Conservation (phyloP, 2,888 invertebrate genomes). For the Chrysopilus asiliformis region DNA sequence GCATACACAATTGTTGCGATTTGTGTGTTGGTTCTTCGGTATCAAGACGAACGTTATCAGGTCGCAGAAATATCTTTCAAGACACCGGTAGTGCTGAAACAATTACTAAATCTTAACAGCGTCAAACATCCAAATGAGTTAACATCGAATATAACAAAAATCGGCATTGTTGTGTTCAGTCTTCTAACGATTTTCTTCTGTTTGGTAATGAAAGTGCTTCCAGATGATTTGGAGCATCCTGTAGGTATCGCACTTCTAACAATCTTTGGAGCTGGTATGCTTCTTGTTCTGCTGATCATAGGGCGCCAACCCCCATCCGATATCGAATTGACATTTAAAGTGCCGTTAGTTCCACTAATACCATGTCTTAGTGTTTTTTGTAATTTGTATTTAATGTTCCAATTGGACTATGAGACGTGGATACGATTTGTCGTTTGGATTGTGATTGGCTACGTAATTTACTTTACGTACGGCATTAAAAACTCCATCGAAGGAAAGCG, state of each 20-base stretch:
- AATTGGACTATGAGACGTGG: conserved; percentile 77
- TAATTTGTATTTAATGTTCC: conserved; percentile 84
- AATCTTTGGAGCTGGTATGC: conserved; percentile 39
- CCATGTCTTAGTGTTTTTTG: conserved; percentile 75
- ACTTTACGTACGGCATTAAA: conserved; percentile 71
- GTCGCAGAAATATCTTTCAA: conserved; percentile 25
- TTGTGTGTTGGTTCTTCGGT: conserved; percentile 78
- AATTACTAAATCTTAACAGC: conserved; percentile 57
- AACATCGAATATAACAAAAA: conserved; percentile 51
- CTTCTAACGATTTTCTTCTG: conserved; percentile 32
- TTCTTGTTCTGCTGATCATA: conserved; percentile 45
- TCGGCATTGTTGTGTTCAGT: conserved; percentile 44
- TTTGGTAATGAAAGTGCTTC: conserved; percentile 20
- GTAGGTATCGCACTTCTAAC: conserved; percentile 35
- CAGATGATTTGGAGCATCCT: conserved; percentile 21
- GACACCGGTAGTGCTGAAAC: conserved; percentile 36
- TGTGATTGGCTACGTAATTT: conserved; percentile 68
- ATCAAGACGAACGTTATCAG: conserved; percentile 28
- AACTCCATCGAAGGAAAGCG: conserved; percentile 50
- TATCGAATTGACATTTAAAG: conserved; percentile 55
- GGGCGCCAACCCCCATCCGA: conserved; percentile 54
- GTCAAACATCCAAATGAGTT: conserved; percentile 51
- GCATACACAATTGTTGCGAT: conserved; percentile 88
- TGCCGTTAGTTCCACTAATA: conserved; percentile 72
- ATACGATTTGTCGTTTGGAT: conserved; percentile 79